These are phyloP conservation scores for Hirtodrosophila duncani DNA, from an alignment of 2,888 invertebrate genomes.

Conservation along the genomic window DNA sequence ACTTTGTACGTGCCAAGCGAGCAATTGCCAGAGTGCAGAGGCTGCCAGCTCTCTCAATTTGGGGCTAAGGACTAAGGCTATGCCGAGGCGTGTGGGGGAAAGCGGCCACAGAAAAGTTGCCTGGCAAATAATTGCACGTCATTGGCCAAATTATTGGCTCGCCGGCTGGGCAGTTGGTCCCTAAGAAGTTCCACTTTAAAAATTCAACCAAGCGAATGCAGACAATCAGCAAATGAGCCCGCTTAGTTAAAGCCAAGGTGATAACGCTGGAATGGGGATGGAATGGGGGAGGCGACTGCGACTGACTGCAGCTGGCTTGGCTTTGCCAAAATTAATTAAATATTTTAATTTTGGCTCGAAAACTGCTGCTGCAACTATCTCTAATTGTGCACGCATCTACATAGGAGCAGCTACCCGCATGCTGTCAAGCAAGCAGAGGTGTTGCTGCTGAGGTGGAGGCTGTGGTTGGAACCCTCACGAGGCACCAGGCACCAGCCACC, in stretches of 20 bases:
- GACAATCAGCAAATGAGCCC: too few relatives aligned
- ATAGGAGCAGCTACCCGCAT: too few relatives aligned
- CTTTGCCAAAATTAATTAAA: conserved; percentile 49
- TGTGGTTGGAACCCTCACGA: too few relatives aligned
- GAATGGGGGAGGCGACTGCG: too few relatives aligned
- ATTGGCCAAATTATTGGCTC: conserved; percentile 64
- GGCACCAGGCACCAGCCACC: background rate
- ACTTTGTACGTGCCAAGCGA: conserved; percentile 63
- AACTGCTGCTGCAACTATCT: conserved; percentile 35
- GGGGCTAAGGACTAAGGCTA: background rate
- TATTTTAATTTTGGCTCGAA: conserved; percentile 38
- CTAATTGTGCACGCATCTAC: conserved; percentile 50
- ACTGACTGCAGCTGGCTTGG: too few relatives aligned
- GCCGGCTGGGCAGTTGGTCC: conserved; percentile 9
- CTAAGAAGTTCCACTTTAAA: background rate
- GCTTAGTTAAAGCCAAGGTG: too few relatives aligned
- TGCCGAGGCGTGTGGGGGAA: background rate
- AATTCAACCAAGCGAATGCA: too few relatives aligned
- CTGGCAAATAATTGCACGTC: conserved; percentile 67
- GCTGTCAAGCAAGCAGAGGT: too few relatives aligned
- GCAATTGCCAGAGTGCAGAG: conserved; percentile 23
- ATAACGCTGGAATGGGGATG: background rate
- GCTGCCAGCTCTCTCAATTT: background rate
- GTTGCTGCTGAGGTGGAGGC: too few relatives aligned
- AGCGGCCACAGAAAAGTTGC: conserved; percentile 45